phyloP scores from a whole-genome alignment of 2,797 vertebrate species.

The Darevskia mixta region DNA sequence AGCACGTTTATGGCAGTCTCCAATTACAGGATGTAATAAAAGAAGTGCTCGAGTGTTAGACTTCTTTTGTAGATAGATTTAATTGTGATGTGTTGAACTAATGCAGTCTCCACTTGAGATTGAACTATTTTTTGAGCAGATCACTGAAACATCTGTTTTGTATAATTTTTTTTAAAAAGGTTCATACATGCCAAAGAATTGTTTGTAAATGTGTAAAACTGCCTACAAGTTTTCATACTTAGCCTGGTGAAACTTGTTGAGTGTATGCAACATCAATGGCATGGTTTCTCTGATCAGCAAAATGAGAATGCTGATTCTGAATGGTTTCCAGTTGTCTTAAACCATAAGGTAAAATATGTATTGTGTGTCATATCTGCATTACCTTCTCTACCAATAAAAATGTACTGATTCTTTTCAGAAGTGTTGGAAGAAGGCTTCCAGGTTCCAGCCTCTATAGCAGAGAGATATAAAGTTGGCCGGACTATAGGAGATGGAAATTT shows the following conservation, averaged over 20 bases:
- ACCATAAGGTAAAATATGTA: slow-evolving; percentile 59
- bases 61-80: slow-evolving; percentile 75
- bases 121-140: slow-evolving; percentile 62
- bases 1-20: slow-evolving; percentile 75
- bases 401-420: slow-evolving; percentile 84
- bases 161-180: slow-evolving; percentile 64
- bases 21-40: slow-evolving; percentile 78
- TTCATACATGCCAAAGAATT: slow-evolving; percentile 41
- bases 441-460: slow-evolving; percentile 92
- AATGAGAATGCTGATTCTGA: slow-evolving; percentile 64
- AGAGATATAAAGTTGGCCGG: slow-evolving; percentile 95
- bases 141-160: slow-evolving; percentile 55
- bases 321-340: slow-evolving; percentile 68
- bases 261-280: slow-evolving; percentile 58
- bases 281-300: slow-evolving; percentile 59
- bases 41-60: slow-evolving; percentile 70
- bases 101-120: slow-evolving; percentile 51
- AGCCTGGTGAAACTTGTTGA: slow-evolving; percentile 72
- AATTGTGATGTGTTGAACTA: slow-evolving; percentile 67
- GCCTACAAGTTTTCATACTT: slow-evolving; percentile 59
- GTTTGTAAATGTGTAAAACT: slow-evolving; percentile 48
- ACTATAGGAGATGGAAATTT: slow-evolving; percentile 97
- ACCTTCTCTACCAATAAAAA: slow-evolving; percentile 78
- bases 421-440: slow-evolving; percentile 87
- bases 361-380: slow-evolving; percentile 76